These are phyloP conservation scores for Eulemur coronatus DNA, from an alignment of 2,797 vertebrate species.

Conservation along the genomic window DNA sequence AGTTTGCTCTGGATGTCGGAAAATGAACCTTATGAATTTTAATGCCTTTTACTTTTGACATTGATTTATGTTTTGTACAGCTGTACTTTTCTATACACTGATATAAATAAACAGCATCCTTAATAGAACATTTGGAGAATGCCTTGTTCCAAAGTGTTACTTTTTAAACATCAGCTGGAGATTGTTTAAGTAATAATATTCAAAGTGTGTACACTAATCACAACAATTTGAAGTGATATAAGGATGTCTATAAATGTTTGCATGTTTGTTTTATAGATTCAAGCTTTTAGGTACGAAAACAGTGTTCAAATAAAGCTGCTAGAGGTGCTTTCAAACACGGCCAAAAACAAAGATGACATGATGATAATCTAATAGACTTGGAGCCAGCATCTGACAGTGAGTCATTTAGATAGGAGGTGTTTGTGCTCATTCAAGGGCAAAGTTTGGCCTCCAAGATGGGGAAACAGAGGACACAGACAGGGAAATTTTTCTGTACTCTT, in stretches of 20 bases:
- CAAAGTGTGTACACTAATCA: slow-evolving; percentile 78
- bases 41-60: slow-evolving; percentile 79
- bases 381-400: slow-evolving; percentile 69
- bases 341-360: slow-evolving; percentile 76
- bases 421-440: slow-evolving; percentile 69
- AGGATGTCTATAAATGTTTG: slow-evolving; percentile 79
- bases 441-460: slow-evolving; percentile 42
- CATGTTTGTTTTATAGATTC: slow-evolving; percentile 77
- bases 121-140: slow-evolving; percentile 78
- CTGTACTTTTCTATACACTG: slow-evolving; percentile 79
- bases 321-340: slow-evolving; percentile 72
- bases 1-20: slow-evolving; percentile 73
- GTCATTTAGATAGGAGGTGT: slow-evolving; percentile 67
- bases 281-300: slow-evolving; percentile 73
- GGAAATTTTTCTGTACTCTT: neutral
- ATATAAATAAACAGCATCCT: slow-evolving; percentile 81
- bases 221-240: slow-evolving; percentile 80
- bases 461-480: slow-evolving; percentile 1
- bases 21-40: slow-evolving; percentile 82
- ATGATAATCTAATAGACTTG: slow-evolving; percentile 74
- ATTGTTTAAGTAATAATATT: slow-evolving; percentile 82
- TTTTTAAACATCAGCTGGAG: slow-evolving; percentile 76
- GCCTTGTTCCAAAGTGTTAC: slow-evolving; percentile 73
- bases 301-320: slow-evolving; percentile 75
- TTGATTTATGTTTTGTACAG: slow-evolving; percentile 79